phyloP scores from a whole-genome alignment of 2,888 invertebrate genomes.

The Habroteleia sp. region DNA sequence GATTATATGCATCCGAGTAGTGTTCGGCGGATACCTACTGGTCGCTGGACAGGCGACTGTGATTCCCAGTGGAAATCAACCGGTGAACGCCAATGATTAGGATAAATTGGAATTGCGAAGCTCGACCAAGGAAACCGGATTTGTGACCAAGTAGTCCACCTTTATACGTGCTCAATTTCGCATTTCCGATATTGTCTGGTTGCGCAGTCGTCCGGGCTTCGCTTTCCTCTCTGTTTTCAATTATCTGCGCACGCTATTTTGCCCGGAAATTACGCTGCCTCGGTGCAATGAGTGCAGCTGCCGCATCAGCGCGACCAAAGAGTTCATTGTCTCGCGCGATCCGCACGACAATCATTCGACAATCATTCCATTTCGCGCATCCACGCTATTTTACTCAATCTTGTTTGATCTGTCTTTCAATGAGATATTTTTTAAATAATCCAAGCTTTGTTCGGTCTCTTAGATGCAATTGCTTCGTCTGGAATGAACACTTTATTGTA shows the following conservation, averaged over 20 bases:
- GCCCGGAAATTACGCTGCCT: conserved; percentile 62
- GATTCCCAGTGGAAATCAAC: conserved; percentile 74
- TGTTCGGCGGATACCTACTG: not conserved
- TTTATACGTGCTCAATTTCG: conserved; percentile 73
- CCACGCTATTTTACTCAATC: conserved; percentile 13
- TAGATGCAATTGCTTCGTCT: too few relatives aligned
- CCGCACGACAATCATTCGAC: conserved; percentile 60
- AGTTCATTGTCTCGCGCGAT: conserved; percentile 67
- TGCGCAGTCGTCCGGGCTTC: conserved; percentile 42
- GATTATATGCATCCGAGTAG: conserved; percentile 13
- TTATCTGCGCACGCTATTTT: conserved; percentile 67
- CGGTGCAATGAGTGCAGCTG: conserved; percentile 63
- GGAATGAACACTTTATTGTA: too few relatives aligned
- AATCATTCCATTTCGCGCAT: conserved; percentile 48
- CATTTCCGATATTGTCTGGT: conserved; percentile 71
- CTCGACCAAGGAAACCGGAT: conserved; percentile 62
- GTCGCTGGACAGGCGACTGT: not conserved
- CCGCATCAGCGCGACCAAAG: conserved; percentile 60
- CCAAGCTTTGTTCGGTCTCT: too few relatives aligned
- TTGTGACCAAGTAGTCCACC: conserved; percentile 64
- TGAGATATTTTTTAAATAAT: too few relatives aligned
- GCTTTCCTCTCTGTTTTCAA: conserved; percentile 66
- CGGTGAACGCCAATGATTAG: conserved; percentile 71
- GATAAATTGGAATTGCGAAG: conserved; percentile 71
- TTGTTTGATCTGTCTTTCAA: not conserved